Evolutionary conservation across 2,113 vertebrate genomes (phyloP).

Genomic region (Delphinus delphis): DNA sequence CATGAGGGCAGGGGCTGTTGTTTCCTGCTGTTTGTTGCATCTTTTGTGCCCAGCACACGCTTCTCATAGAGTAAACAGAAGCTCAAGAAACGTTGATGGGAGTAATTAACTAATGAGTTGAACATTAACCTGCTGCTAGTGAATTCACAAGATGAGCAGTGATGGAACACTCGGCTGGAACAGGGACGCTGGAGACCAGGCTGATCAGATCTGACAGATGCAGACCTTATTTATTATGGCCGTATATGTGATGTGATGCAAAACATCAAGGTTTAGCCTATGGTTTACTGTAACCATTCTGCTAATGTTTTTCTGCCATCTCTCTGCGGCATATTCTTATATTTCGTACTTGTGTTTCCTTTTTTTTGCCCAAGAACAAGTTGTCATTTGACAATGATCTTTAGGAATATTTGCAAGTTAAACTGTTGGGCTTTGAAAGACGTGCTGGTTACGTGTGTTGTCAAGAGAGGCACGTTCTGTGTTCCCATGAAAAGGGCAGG

Average conservation of each 20-base stretch:
- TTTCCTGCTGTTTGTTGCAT: not conserved
- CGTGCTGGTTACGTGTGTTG: not conserved
- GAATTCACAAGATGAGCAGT: not conserved
- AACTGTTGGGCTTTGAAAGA: slow-evolving; percentile 3
- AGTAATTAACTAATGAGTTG: not conserved
- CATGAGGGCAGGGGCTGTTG: not conserved
- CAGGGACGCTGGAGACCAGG: not conserved
- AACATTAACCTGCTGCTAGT: not conserved
- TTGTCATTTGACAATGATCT: slow-evolving; percentile 27
- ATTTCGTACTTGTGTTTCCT: not conserved
- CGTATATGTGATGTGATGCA: no score
- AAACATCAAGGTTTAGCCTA: not conserved
- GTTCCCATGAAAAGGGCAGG: not conserved
- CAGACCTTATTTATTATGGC: not conserved
- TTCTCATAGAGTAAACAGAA: not conserved
- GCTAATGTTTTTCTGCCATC: not conserved
- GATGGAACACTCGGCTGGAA: not conserved
- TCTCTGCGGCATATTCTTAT: not conserved
- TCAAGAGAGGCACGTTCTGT: not conserved
- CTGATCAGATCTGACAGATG: not conserved
- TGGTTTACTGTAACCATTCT: not conserved
- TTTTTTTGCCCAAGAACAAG: not conserved
- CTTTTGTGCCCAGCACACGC: not conserved
- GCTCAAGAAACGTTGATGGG: not conserved
- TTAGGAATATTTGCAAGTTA: not conserved